Conservation (phyloP, 2,888 invertebrate genomes). For the Pteria penguin region DNA sequence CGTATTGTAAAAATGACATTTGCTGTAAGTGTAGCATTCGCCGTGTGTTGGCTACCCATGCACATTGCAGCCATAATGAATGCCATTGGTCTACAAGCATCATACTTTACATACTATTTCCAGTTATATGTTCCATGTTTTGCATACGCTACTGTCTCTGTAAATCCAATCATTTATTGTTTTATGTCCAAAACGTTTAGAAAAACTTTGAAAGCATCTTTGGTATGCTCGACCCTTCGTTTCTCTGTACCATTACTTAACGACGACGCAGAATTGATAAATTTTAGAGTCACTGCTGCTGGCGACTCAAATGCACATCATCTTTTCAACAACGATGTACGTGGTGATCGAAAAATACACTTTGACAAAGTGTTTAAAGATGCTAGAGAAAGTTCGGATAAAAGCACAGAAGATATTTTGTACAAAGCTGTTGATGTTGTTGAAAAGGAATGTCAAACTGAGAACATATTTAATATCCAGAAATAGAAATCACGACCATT, state of each 20-base stretch:
- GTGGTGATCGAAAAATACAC: too few species aligned
- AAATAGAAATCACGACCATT: too few species aligned
- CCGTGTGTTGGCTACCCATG: slow-evolving; percentile 52
- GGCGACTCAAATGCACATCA: too few species aligned
- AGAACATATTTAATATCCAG: too few species aligned
- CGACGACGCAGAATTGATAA: slow-evolving; percentile 28
- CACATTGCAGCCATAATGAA: slow-evolving; percentile 46
- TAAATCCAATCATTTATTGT: slow-evolving; percentile 54
- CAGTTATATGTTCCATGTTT: slow-evolving; percentile 48
- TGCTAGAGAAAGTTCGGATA: too few species aligned
- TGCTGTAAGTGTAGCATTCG: slow-evolving; percentile 48
- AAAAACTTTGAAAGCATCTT: slow-evolving; percentile 44
- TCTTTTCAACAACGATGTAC: too few species aligned
- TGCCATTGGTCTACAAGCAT: slow-evolving; percentile 32
- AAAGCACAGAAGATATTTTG: too few species aligned
- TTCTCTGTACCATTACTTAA: slow-evolving; percentile 22
- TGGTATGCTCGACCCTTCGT: slow-evolving; percentile 34
- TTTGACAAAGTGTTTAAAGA: too few species aligned
- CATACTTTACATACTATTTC: slow-evolving; percentile 42
- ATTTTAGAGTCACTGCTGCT: too few species aligned
- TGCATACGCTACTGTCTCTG: slow-evolving; percentile 46
- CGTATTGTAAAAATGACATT: slow-evolving; percentile 49
- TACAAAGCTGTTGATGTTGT: too few species aligned
- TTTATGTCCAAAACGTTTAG: slow-evolving; percentile 55
- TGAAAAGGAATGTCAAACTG: too few species aligned